A percentile compares a stretch with the other conserved stretches of the same genome.
Evolutionary conservation across 2,888 invertebrate species (phyloP).

Genomic region (Cryptus viduatorius): DNA sequence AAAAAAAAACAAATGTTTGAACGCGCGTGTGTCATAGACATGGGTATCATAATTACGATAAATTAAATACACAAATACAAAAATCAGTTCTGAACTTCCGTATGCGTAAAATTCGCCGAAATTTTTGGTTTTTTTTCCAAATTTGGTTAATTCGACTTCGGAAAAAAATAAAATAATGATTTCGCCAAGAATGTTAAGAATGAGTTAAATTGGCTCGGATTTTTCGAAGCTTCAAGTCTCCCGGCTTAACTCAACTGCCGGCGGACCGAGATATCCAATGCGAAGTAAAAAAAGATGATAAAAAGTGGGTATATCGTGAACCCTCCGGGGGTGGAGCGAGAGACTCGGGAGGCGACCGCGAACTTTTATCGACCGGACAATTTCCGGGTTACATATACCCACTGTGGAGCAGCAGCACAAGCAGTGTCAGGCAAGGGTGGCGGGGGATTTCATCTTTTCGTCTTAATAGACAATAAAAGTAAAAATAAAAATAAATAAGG

Average conservation of each 20-base stretch:
- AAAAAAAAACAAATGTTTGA: no score
- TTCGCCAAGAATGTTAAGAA: neutral
- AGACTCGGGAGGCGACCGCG: constrained; percentile 56
- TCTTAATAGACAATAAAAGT: constrained; percentile 18
- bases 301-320: constrained; percentile 25
- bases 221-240: neutral
- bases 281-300: constrained; percentile 4
- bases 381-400: constrained; percentile 65
- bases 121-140: neutral
- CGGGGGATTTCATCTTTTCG: constrained; percentile 2
- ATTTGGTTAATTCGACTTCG: neutral
- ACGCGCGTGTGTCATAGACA: no score
- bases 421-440: constrained; percentile 29
- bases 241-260: neutral
- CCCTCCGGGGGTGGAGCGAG: constrained; percentile 42
- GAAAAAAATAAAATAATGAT: neutral
- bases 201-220: neutral
- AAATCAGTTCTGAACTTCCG: no score
- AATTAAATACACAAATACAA: no score
- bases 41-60: no score
- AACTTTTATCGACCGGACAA: constrained; percentile 67
- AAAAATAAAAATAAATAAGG: neutral
- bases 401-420: constrained; percentile 27
- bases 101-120: neutral
- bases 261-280: neutral